These are phyloP conservation scores for Enteromius fasciolatus DNA, from an alignment of 2,797 vertebrate species.

Conservation along the genomic window DNA sequence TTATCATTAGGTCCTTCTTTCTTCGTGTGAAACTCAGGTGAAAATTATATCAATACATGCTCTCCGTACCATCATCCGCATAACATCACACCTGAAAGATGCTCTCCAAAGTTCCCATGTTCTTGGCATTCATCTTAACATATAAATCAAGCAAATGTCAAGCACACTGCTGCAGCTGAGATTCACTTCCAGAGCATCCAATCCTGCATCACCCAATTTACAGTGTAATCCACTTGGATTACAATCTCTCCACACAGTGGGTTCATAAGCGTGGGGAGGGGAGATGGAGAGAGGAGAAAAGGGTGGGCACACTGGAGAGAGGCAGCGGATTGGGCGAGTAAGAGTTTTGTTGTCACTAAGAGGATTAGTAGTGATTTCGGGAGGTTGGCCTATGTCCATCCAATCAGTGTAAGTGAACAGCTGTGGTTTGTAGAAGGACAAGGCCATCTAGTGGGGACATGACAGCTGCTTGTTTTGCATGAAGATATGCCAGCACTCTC, in stretches of 20 bases:
- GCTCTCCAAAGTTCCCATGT: constrained; percentile 1
- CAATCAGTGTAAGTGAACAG: constrained; percentile 65
- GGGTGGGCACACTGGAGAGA: constrained; percentile 52
- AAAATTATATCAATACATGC: constrained; percentile 12
- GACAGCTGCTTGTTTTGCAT: not conserved
- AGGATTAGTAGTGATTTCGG: constrained; percentile 86
- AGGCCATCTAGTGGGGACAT: constrained; percentile 62
- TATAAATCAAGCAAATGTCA: constrained; percentile 30
- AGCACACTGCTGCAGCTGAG: constrained; percentile 47
- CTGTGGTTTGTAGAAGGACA: constrained; percentile 60
- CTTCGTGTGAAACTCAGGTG: not conserved
- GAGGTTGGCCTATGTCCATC: constrained; percentile 74
- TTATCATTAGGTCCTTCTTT: constrained; percentile 18
- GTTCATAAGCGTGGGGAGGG: constrained; percentile 50
- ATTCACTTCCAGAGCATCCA: constrained; percentile 55
- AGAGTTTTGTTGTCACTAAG: constrained; percentile 80
- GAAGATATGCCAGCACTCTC: not conserved
- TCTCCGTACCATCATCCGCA: not conserved
- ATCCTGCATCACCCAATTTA: constrained; percentile 74
- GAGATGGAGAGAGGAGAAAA: constrained; percentile 41
- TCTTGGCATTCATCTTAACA: not conserved
- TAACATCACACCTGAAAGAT: not conserved
- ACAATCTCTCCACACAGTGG: constrained; percentile 71
- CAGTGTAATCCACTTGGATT: constrained; percentile 79
- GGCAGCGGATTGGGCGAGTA: constrained; percentile 72